Evolutionary conservation across 2,113 vertebrate genomes (phyloP).

Genomic region (zebrafish (Danio rerio)): DNA sequence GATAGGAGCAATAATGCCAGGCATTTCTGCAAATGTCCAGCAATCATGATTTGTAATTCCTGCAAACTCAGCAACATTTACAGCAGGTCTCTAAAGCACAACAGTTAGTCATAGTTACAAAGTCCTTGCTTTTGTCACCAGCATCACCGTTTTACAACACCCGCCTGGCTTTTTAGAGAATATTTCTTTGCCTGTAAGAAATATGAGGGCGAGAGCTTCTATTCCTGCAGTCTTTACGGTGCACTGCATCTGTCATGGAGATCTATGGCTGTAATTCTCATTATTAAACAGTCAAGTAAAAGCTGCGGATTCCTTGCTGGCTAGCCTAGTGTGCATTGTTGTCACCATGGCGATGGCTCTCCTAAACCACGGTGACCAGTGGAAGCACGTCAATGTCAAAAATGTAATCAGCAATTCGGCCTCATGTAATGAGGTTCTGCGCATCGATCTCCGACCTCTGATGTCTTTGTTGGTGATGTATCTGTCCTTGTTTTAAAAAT

Average conservation of each 20-base stretch:
- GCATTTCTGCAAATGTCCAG: too few relatives aligned
- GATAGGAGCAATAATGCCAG: too few relatives aligned
- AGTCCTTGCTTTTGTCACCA: conserved; percentile 1
- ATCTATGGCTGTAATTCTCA: conserved; percentile 44
- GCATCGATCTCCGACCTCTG: conserved; percentile 16
- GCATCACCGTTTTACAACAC: background rate
- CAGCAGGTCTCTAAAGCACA: background rate
- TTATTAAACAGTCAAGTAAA: conserved; percentile 55
- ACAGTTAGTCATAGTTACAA: conserved; percentile 2
- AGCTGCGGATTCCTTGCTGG: conserved; percentile 9
- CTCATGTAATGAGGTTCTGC: conserved; percentile 27
- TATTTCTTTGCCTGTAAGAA: conserved; percentile 7
- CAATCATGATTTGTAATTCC: background rate
- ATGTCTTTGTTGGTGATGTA: conserved; percentile 15
- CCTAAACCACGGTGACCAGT: conserved; percentile 22
- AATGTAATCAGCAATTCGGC: conserved; percentile 25
- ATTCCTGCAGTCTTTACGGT: conserved; percentile 49
- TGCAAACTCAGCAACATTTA: background rate
- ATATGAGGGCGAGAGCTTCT: conserved; percentile 24
- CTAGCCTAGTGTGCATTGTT: background rate
- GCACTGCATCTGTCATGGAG: conserved; percentile 52
- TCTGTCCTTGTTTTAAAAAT: conserved; percentile 20
- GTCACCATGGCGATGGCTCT: conserved; percentile 30
- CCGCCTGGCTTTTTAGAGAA: background rate
- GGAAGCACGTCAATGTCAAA: conserved; percentile 7